Percentiles rank a stretch among this genome's conserved stretches.
These are phyloP conservation scores for Pygmarrhopalites habei DNA, from an alignment of 1,140 invertebrate genomes.

Conservation along the genomic window DNA sequence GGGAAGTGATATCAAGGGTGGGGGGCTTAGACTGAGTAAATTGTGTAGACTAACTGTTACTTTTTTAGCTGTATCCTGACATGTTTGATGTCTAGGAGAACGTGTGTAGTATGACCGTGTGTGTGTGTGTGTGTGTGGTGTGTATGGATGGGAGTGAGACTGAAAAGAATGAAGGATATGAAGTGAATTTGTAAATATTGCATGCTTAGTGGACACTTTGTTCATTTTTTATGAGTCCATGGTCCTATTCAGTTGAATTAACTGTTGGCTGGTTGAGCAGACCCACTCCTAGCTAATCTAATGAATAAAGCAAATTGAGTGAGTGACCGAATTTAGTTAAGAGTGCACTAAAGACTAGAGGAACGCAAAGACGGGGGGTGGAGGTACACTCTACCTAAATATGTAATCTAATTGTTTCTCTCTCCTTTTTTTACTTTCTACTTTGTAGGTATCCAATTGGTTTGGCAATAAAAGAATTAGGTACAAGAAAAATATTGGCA, in stretches of 20 bases:
- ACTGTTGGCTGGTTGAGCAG: too few relatives aligned
- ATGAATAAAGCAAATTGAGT: conserved; percentile 8
- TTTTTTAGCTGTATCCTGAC: too few relatives aligned
- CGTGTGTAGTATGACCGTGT: too few relatives aligned
- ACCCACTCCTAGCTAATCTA: conserved; percentile 2
- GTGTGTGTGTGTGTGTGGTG: neutral
- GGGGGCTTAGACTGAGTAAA: too few relatives aligned
- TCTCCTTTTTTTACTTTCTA: conserved; percentile 26
- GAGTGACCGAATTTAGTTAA: conserved; percentile 4
- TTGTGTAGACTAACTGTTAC: too few relatives aligned
- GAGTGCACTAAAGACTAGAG: too few relatives aligned
- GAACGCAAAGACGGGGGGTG: too few relatives aligned
- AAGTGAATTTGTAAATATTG: too few relatives aligned
- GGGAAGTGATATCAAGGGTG: too few relatives aligned
- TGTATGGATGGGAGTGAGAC: neutral
- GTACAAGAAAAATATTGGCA: conserved; percentile 99
- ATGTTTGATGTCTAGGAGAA: too few relatives aligned
- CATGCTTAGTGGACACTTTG: conserved; percentile 14
- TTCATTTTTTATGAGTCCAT: conserved; percentile 21
- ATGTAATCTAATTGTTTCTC: neutral
- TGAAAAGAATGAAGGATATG: neutral
- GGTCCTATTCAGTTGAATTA: neutral
- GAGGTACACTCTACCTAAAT: too few relatives aligned
- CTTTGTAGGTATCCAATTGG: conserved; percentile 89
- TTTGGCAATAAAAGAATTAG: conserved; percentile 99